Evolutionary conservation across 1,140 invertebrate species (phyloP).

Genomic region (Orussus abietinus): DNA sequence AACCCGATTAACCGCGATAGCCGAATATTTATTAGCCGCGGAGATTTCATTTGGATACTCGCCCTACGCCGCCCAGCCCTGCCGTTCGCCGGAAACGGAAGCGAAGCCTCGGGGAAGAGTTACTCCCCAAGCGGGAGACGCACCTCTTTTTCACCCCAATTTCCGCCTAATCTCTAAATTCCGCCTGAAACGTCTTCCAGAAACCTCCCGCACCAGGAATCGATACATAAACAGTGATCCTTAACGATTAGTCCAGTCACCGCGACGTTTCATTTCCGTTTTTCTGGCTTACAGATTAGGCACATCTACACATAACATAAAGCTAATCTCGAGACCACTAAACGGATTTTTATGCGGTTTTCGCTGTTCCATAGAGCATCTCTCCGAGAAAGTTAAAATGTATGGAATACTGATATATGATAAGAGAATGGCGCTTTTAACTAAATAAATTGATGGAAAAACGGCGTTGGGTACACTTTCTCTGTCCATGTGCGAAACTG

Average conservation of each 20-base stretch:
- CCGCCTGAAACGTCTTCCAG: constrained; percentile 9
- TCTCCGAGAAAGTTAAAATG: too few species aligned
- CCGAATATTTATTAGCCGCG: constrained; percentile 40
- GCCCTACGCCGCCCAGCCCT: constrained; percentile 11
- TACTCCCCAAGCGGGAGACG: constrained; percentile 2
- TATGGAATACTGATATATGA: too few species aligned
- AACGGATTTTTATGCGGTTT: too few species aligned
- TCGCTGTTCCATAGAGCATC: too few species aligned
- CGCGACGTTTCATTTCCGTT: constrained; percentile 5
- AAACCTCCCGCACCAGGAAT: constrained; percentile 6
- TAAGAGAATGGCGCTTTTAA: constrained; percentile 3
- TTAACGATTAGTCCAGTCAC: neutral
- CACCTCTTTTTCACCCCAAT: constrained; percentile 11
- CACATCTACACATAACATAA: too few species aligned
- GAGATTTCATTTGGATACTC: constrained; percentile 43
- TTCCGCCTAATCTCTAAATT: constrained; percentile 13
- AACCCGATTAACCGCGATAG: constrained; percentile 36
- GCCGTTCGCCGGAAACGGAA: constrained; percentile 32
- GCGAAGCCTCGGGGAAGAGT: constrained; percentile 25
- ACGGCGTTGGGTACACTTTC: constrained; percentile 30
- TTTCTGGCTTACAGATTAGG: constrained; percentile 9
- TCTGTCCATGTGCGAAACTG: constrained; percentile 29
- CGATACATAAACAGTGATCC: neutral
- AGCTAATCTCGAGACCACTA: too few species aligned
- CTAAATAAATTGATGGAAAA: neutral